Evolutionary conservation across 2,888 invertebrate species (phyloP).

Genomic region (Troglohyphantes excavatus): DNA sequence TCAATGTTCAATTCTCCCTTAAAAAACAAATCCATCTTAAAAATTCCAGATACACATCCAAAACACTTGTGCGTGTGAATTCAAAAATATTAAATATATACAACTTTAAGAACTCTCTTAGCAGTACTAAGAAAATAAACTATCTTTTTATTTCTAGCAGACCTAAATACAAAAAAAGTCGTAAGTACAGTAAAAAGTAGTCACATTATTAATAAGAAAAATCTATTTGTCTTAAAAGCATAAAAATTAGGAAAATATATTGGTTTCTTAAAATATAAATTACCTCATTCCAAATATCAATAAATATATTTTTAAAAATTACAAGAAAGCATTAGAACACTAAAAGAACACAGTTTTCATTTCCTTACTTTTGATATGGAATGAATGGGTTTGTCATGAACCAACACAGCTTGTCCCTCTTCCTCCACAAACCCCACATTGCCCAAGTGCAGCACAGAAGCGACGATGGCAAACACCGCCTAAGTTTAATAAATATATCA

Average conservation of each 20-base stretch:
- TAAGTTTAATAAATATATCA: slow-evolving; percentile 76
- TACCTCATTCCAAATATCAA: not conserved
- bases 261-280: not conserved
- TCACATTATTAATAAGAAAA: not conserved
- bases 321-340: not conserved
- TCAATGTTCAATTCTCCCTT: too few relatives aligned
- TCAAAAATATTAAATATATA: too few relatives aligned
- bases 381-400: slow-evolving; percentile 86
- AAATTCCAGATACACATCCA: too few relatives aligned
- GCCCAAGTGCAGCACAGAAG: slow-evolving; percentile 92
- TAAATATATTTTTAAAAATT: not conserved
- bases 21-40: too few relatives aligned
- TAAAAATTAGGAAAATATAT: too few relatives aligned
- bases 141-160: too few relatives aligned
- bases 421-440: slow-evolving; percentile 90
- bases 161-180: too few relatives aligned
- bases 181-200: too few relatives aligned
- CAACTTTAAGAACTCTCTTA: too few relatives aligned
- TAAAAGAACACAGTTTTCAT: not conserved
- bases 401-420: slow-evolving; percentile 87
- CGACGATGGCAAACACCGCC: slow-evolving; percentile 89
- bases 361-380: slow-evolving; percentile 87
- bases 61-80: too few relatives aligned
- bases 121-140: too few relatives aligned
- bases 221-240: too few relatives aligned